Conservation (phyloP, 2,797 vertebrate species). For the Mastacembelus armatus region DNA sequence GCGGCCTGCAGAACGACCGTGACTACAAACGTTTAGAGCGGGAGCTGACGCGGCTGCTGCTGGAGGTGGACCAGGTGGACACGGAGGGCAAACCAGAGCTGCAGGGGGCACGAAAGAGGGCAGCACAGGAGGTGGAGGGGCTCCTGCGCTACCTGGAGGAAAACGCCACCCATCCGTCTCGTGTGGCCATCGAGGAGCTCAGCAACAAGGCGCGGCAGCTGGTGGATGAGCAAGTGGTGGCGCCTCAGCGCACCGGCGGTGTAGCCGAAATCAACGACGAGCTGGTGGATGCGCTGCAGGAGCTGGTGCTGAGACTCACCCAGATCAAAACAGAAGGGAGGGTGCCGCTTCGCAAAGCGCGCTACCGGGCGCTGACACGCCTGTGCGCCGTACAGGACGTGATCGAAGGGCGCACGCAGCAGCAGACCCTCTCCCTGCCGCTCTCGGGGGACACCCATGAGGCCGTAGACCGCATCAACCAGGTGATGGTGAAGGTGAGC, state of each 20-base stretch:
- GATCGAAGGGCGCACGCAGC: slow-evolving; percentile 88
- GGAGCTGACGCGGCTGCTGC: slow-evolving; percentile 89
- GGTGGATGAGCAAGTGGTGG: slow-evolving; percentile 88
- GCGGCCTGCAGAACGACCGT: slow-evolving; percentile 91
- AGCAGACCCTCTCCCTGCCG: slow-evolving; percentile 90
- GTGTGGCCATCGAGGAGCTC: slow-evolving; percentile 90
- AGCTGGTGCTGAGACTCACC: slow-evolving; percentile 90
- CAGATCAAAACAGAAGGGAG: slow-evolving; percentile 95
- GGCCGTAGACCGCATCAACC: slow-evolving; percentile 91
- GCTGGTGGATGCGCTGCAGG: slow-evolving; percentile 93
- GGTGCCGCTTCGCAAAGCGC: slow-evolving; percentile 91
- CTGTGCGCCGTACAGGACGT: slow-evolving; percentile 95
- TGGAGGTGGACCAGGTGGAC: slow-evolving; percentile 96
- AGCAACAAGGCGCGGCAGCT: slow-evolving; percentile 89
- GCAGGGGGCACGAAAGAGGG: slow-evolving; percentile 91
- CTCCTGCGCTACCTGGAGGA: slow-evolving; percentile 94
- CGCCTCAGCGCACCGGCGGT: slow-evolving; percentile 85
- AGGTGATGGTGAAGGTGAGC: slow-evolving; percentile 94
- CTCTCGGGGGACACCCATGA: slow-evolving; percentile 91
- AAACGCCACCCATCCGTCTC: slow-evolving; percentile 91
- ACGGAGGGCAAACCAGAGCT: slow-evolving; percentile 92
- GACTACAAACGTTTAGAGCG: slow-evolving; percentile 94
- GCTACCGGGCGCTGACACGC: slow-evolving; percentile 92
- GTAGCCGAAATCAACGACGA: slow-evolving; percentile 85
- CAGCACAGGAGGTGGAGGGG: slow-evolving; percentile 91